phyloP scores from a whole-genome alignment of 1,140 invertebrate species.

The Ceratina japonica region DNA sequence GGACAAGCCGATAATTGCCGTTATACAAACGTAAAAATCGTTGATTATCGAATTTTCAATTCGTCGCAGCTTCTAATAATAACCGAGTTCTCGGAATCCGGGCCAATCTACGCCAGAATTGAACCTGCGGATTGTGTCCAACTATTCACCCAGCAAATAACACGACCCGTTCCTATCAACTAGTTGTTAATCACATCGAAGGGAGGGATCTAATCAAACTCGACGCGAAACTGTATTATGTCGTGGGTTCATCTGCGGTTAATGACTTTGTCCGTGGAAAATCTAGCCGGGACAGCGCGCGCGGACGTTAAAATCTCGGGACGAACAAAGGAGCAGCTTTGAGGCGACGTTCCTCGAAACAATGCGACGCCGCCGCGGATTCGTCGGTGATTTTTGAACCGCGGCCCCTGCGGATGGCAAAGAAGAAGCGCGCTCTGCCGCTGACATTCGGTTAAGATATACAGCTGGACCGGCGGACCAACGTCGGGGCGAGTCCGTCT shows the following conservation, averaged over 20 bases:
- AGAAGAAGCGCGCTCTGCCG: slow-evolving; percentile 53
- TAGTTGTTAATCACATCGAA: not conserved
- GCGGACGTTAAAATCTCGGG: too few relatives aligned
- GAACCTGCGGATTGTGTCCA: not conserved
- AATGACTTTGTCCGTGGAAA: too few relatives aligned
- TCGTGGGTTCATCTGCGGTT: too few relatives aligned
- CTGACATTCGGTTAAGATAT: slow-evolving; percentile 65
- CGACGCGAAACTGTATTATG: too few relatives aligned
- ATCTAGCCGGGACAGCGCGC: too few relatives aligned
- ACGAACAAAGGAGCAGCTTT: too few relatives aligned
- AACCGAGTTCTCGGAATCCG: not conserved
- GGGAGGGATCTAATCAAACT: too few relatives aligned
- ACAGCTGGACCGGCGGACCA: slow-evolving; percentile 54
- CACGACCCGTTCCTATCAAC: not conserved
- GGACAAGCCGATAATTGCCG: too few relatives aligned
- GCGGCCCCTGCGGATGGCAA: slow-evolving; percentile 26
- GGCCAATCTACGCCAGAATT: not conserved
- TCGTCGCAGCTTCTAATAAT: not conserved
- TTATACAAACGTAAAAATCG: not conserved
- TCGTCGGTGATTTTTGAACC: too few relatives aligned
- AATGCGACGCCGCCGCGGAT: too few relatives aligned
- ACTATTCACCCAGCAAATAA: not conserved
- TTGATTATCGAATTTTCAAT: not conserved
- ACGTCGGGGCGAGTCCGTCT: slow-evolving; percentile 55
- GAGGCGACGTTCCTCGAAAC: too few relatives aligned